phyloP scores from a whole-genome alignment of 2,113 vertebrate genomes.

The Crotalus viridis region DNA sequence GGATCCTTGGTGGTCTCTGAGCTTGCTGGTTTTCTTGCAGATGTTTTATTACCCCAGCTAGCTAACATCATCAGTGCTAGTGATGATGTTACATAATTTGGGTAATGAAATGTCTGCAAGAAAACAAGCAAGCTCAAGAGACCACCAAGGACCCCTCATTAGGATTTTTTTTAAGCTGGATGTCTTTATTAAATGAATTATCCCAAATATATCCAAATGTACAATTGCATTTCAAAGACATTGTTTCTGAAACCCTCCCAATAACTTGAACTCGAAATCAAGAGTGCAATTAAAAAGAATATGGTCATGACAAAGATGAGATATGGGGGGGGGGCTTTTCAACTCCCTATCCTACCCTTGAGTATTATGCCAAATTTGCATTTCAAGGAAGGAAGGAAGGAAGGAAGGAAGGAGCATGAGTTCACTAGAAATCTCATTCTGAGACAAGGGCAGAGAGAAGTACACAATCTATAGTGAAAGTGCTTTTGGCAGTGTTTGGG shows the following conservation, averaged over 20 bases:
- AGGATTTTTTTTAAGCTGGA: background rate
- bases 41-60: background rate
- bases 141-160: background rate
- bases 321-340: background rate
- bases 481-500: constrained; percentile 30
- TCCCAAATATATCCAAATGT: background rate
- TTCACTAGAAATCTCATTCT: background rate
- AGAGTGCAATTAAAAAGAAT: background rate
- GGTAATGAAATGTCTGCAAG: no score
- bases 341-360: background rate
- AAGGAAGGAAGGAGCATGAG: background rate
- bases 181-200: background rate
- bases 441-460: background rate
- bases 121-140: background rate
- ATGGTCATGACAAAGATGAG: background rate
- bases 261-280: background rate
- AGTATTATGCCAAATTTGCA: fast-evolving
- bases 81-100: background rate
- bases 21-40: background rate
- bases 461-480: background rate
- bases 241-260: background rate
- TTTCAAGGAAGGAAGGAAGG: background rate
- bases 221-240: background rate
- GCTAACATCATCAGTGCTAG: background rate
- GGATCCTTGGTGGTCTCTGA: background rate